A percentile compares a stretch with the other conserved stretches of the same genome.
Evolutionary conservation across 2,797 vertebrate genomes (phyloP).

Genomic region (Leucoraja ocellata): DNA sequence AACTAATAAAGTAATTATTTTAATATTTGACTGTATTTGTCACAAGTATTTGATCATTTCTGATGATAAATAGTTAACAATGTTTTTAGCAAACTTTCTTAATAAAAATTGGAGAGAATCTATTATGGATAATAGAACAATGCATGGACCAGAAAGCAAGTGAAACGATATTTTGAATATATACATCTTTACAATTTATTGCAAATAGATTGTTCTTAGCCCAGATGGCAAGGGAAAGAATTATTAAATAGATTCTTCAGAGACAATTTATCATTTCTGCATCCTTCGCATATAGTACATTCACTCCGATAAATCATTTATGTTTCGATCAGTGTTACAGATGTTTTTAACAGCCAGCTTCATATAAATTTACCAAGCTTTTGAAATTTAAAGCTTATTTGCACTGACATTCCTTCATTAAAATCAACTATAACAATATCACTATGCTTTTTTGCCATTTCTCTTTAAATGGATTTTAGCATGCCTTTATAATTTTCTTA

Average conservation of each 20-base stretch:
- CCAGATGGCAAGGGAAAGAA: background rate
- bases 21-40: background rate
- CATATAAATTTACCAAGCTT: background rate
- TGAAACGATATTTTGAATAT: background rate
- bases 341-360: background rate
- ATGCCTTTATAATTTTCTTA: background rate
- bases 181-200: background rate
- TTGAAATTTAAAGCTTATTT: background rate
- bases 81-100: background rate
- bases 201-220: background rate
- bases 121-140: background rate
- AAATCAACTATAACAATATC: background rate
- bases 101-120: background rate
- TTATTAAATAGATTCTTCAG: background rate
- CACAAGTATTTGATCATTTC: background rate
- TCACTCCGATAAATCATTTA: background rate
- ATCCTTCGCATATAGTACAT: background rate
- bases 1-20: background rate
- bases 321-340: background rate
- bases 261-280: background rate
- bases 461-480: background rate
- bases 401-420: background rate
- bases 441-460: background rate
- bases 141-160: background rate
- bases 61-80: background rate